Conservation (phyloP, 2,113 vertebrate species). For the Pristiophorus japonicus region DNA sequence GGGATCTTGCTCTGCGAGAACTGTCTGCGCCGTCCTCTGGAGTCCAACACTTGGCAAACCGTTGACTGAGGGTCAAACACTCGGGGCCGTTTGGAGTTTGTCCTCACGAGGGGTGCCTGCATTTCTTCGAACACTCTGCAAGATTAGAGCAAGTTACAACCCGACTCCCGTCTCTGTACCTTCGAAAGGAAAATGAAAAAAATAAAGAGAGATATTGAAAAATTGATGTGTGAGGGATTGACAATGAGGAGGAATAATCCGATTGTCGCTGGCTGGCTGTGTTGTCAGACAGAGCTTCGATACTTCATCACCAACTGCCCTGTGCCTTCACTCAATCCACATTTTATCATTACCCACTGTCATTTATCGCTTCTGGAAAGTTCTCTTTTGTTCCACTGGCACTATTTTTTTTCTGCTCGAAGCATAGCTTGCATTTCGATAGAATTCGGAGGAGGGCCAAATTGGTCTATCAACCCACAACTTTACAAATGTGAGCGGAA, state of each 20-base stretch:
- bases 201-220: too few species aligned
- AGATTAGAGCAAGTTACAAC: background rate
- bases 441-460: background rate
- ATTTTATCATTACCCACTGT: background rate
- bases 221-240: too few species aligned
- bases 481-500: background rate
- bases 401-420: background rate
- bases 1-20: too few species aligned
- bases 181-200: background rate
- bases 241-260: background rate
- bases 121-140: background rate
- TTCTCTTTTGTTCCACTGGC: background rate
- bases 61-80: too few species aligned
- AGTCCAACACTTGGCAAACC: too few species aligned
- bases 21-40: too few species aligned
- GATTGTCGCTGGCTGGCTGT: background rate
- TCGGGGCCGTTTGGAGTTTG: too few species aligned
- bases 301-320: background rate
- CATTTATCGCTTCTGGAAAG: background rate
- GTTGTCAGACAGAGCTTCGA: background rate
- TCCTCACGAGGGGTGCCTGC: too few species aligned
- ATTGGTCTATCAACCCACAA: background rate
- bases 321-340: background rate
- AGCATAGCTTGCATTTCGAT: background rate
- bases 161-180: background rate